A percentile compares a stretch with the other conserved stretches of the same genome.
phyloP scores from a whole-genome alignment of 2,113 vertebrate genomes.

The Litocranius walleri region DNA sequence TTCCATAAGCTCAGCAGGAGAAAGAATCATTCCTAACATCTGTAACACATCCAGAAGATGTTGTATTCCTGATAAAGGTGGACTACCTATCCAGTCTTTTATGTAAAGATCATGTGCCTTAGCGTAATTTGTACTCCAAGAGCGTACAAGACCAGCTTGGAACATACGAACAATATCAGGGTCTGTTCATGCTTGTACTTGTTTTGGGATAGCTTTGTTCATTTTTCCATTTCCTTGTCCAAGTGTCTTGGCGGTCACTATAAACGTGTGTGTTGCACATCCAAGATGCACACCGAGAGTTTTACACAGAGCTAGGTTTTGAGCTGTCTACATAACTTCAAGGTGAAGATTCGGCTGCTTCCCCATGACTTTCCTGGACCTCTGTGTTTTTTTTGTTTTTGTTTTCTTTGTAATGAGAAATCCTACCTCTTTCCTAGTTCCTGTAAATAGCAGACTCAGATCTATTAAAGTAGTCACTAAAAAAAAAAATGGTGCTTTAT shows the following conservation, averaged over 20 bases:
- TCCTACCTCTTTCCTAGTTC: neutral
- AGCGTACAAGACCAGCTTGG: neutral
- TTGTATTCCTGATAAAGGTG: neutral
- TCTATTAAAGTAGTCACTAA: neutral
- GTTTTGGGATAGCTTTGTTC: neutral
- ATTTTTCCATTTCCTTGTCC: neutral
- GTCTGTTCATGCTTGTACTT: neutral
- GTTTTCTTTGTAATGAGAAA: neutral
- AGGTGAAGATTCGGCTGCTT: neutral
- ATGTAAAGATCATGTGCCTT: neutral
- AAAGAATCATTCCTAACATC: neutral
- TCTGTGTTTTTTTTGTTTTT: fast-evolving
- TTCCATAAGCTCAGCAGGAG: neutral
- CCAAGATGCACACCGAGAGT: neutral
- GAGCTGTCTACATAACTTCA: neutral
- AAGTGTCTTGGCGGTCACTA: neutral
- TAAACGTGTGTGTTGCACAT: neutral
- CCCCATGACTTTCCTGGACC: neutral
- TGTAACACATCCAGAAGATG: neutral
- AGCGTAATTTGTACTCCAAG: neutral
- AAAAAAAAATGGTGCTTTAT: neutral
- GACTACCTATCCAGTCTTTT: neutral
- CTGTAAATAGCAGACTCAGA: neutral
- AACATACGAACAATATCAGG: neutral
- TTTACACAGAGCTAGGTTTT: neutral